Base-by-base conservation (phyloP, 2,888 invertebrate genomes). In the Cryptosula pallasiana region DNA sequence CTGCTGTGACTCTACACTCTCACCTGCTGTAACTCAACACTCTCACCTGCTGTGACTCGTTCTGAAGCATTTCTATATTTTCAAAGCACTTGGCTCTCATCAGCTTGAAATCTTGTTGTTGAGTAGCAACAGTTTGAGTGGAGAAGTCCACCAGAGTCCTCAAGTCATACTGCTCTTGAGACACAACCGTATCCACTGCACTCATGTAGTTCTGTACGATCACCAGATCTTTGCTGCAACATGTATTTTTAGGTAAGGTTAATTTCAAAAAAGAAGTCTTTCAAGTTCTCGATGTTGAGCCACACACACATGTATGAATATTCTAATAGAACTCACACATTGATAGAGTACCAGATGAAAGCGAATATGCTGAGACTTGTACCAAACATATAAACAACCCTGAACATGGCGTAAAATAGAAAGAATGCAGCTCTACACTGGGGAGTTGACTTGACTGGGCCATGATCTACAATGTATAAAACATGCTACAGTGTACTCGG, bases 61-160 rank as follows among this genome's bases (percentile, higher is more conserved):
- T 54, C 45, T 70, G 70, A 2, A 70, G 45, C 2, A 2, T 9
- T 29, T 36, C 55, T n/a, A 70, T 29, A 29, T 54, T 36, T 29
- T 5, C 16, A 23, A 54, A 70, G 70, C 70, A 70, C 1, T 36
- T 9, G 29, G 5, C 29, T 36, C 70, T 36, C 70, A 70, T 70
- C 35, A 25, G 9, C 16, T 36, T 54, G 16, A 70, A 36, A 3
- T 16, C 45, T 25, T 36, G 35, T 3, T 9, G 20, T 29, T 70
- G 70, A 23, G 9, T n/a, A 23, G 5, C 9, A 5, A 70, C 70
- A 5, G 45, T 70, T 29, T 54, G 36, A 3, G 55, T 36, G 16
- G 70, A 70, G 70, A 54, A 70, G 45, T 70, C 70, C 5, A 70
- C 70, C 3, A 70, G 70, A 9, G 23, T 23, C 45, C 55, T n/a